Conservation (phyloP, 2,888 invertebrate species). For the Caenorhabditis auriculariae region DNA sequence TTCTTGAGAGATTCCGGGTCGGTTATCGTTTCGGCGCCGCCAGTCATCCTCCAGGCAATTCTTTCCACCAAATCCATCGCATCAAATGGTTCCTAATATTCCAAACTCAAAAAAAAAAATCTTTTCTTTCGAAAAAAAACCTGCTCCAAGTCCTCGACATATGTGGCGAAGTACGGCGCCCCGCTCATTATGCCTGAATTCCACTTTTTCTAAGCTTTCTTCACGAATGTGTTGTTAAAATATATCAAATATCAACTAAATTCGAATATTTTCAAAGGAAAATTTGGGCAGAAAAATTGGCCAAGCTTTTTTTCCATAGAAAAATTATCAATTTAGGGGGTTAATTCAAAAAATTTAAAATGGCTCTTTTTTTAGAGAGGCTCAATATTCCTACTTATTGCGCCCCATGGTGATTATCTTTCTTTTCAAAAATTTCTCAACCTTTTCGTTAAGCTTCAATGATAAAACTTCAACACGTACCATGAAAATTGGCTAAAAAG, state of each 20-base stretch:
- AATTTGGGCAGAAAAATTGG: background rate
- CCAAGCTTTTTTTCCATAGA: background rate
- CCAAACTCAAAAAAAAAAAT: background rate
- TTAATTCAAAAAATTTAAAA: no score
- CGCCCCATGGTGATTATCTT: no score
- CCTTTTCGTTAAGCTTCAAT: no score
- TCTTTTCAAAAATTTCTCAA: no score
- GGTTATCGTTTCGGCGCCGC: slow-evolving; percentile 67
- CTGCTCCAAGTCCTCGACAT: slow-evolving; percentile 62
- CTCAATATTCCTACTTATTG: no score
- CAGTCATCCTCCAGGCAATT: slow-evolving; percentile 88
- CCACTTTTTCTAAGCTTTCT: background rate
- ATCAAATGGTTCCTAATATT: slow-evolving; percentile 85
- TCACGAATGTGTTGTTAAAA: background rate
- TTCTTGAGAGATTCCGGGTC: slow-evolving; percentile 54
- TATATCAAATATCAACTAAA: no score
- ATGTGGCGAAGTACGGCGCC: slow-evolving; percentile 56
- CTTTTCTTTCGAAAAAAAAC: slow-evolving; percentile 20
- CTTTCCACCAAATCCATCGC: slow-evolving; percentile 95
- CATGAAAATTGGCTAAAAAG: no score
- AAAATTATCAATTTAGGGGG: background rate
- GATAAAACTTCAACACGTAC: no score
- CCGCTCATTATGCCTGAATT: slow-evolving; percentile 37
- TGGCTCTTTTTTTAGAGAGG: no score
- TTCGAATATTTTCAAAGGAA: background rate